Percentiles rank a stretch among this genome's conserved stretches.
phyloP scores from a whole-genome alignment of 2,888 invertebrate species.

The Phragmatobia fuliginosa region DNA sequence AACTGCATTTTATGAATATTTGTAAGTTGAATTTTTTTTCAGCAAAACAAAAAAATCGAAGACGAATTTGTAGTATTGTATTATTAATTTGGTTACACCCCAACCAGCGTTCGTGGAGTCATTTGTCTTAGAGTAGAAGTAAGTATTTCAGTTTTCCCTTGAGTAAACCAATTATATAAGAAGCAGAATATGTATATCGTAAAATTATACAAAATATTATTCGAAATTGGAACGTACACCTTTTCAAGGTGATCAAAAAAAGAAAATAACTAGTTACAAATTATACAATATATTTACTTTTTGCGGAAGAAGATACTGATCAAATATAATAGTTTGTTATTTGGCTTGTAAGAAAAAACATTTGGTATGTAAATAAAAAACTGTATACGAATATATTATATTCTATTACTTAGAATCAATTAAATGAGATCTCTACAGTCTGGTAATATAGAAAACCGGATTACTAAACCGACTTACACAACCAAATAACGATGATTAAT shows the following conservation, averaged over 20 bases:
- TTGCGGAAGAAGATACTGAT: neutral
- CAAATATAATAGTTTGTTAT: neutral
- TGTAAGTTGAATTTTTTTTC: too few relatives aligned
- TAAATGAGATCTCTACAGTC: neutral
- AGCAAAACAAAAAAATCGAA: too few relatives aligned
- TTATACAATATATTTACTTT: neutral
- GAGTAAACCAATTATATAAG: neutral
- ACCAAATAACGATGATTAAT: conserved; percentile 44
- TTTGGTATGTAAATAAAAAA: neutral
- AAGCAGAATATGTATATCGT: neutral
- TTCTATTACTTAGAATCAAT: neutral
- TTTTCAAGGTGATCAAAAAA: neutral
- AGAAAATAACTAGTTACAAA: neutral
- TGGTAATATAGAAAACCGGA: conserved; percentile 8
- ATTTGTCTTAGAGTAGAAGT: too few relatives aligned
- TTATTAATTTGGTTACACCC: too few relatives aligned
- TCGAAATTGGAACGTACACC: neutral
- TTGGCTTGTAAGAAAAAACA: neutral
- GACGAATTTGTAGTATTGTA: too few relatives aligned
- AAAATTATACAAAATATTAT: neutral
- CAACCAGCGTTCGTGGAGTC: too few relatives aligned
- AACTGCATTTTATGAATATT: neutral
- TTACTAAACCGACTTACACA: conserved; percentile 29
- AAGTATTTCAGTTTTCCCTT: too few relatives aligned
- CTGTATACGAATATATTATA: neutral